Evolutionary conservation across 2,113 vertebrate genomes (phyloP).

Genomic region (Struthio camelus): DNA sequence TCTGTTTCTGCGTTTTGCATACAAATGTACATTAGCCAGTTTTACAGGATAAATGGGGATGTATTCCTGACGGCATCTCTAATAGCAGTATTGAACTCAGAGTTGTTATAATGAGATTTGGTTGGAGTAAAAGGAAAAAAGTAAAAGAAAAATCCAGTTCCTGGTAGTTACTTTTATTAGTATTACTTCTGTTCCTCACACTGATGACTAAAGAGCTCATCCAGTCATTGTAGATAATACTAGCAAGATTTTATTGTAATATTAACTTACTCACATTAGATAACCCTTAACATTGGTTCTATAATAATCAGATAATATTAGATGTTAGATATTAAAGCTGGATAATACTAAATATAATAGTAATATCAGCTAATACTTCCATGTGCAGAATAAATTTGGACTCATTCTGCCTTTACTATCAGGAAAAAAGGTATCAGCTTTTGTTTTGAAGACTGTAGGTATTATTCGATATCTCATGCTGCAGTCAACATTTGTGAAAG

Average conservation of each 20-base stretch:
- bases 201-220: not conserved
- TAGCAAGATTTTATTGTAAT: not conserved
- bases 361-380: not conserved
- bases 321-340: not conserved
- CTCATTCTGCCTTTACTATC: not conserved
- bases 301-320: not conserved
- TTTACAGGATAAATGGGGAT: not conserved
- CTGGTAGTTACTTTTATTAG: not conserved
- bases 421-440: not conserved
- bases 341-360: not conserved
- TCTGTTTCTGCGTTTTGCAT: slow-evolving; percentile 7
- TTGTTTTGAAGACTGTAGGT: not conserved
- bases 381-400: not conserved
- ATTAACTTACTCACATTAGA: not conserved
- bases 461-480: not conserved
- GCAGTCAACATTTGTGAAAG: not conserved
- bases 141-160: not conserved
- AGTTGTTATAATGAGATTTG: not conserved
- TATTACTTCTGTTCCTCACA: not conserved
- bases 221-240: not conserved
- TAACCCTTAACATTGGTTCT: not conserved
- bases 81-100: not conserved
- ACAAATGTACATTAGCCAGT: not conserved
- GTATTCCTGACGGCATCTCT: slow-evolving; percentile 1
- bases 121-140: not conserved